Percentiles rank a stretch among this genome's conserved stretches.
These are phyloP conservation scores for Chloropsis cyanopogon DNA, from an alignment of 2,113 vertebrate species.

Conservation along the genomic window DNA sequence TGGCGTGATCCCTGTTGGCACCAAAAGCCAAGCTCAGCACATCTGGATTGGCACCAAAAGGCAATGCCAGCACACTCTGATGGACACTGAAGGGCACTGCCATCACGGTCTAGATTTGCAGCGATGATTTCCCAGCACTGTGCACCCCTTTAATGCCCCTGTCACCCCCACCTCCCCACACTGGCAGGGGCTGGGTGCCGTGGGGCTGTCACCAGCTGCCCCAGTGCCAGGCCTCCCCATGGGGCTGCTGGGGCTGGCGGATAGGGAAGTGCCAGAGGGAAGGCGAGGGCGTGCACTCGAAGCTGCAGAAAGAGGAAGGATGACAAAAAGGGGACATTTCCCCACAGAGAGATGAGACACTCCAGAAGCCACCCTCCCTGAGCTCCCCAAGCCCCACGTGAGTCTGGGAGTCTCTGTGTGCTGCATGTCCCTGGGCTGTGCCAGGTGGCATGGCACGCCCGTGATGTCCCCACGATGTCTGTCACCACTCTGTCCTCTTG, in stretches of 20 bases:
- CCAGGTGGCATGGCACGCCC: fast-evolving
- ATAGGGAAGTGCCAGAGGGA: background rate
- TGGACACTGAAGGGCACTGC: background rate
- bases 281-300: background rate
- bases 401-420: fast-evolving
- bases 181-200: fast-evolving
- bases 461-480: background rate
- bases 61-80: too few relatives aligned
- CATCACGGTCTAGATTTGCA: background rate
- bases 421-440: background rate
- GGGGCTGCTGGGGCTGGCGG: background rate
- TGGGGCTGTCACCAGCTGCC: background rate
- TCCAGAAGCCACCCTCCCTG: background rate
- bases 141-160: background rate
- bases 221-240: background rate
- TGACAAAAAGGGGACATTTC: background rate
- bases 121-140: background rate
- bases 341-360: background rate
- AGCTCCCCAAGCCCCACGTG: background rate
- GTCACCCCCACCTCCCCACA: fast-evolving
- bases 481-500: background rate
- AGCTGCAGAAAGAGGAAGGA: slow-evolving; percentile 48
- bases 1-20: background rate
- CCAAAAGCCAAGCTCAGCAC: too few relatives aligned
- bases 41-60: background rate